Evolutionary conservation across 2,113 vertebrate species (phyloP), one percentile per base, ranked within the genome.

Genomic region (Pao palembangensis): DNA sequence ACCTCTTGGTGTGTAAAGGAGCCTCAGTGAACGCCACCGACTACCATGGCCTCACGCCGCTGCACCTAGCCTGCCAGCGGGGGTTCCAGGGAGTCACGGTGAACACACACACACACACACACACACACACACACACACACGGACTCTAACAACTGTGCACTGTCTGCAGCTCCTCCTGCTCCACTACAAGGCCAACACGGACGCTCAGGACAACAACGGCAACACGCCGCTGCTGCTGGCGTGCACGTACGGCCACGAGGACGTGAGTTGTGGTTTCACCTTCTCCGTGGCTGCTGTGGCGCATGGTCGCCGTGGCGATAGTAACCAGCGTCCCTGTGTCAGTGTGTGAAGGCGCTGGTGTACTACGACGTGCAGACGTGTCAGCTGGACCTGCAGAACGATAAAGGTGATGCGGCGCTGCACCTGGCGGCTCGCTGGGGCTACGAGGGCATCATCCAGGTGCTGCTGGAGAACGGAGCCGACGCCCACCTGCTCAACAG

Each of bases 281-380:
- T 43, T 43, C 41, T 43, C 41, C 41, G 1, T 14, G 41, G 5
- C 23, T 25, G 23, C 23, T 25, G 3, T 3, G 23, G 25, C 25
- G 25, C 5, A 4, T 28, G 25, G 25, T 28, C 6, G 25, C 25
- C 25, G 6, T 28, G 2, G 34, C 8, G 11, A 38, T 3, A 12
- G 34, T 38, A 38, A 38, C 34, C 2, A 12, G 34, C 8, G n/a
- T 46, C 1, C 21, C 49, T 55, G 19, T 65, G 59, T 83, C 78
- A 99, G 97, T 99, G 97, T 12, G 95, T 99, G 79, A 99, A 99
- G 91, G 97, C 96, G 38, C 71, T 99, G 81, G 94, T 98, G 58
- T 98, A 98, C 87, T 99, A 93, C 1, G 94, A 99, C 10, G 77
- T 92, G 61, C 91, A 92, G 55, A 83, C 88, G 3, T 98, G 95